Conservation (phyloP, 2,113 vertebrate genomes). For the Hyla sarda region DNA sequence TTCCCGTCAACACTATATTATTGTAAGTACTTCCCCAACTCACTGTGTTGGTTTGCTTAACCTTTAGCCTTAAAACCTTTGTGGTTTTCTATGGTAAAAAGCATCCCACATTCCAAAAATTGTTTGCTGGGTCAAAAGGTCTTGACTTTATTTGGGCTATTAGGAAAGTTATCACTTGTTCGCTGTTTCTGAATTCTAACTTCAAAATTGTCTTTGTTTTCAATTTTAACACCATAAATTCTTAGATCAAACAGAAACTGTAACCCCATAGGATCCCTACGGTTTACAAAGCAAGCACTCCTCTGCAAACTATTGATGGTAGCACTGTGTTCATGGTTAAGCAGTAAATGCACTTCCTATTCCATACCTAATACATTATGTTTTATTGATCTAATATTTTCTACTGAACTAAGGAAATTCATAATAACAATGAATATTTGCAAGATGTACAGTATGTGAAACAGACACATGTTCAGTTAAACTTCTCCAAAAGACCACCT, state of each 20-base stretch:
- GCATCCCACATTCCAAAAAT: conserved; percentile 48
- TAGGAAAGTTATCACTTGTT: conserved; percentile 27
- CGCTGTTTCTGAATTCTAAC: background rate
- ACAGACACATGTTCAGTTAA: too few relatives aligned
- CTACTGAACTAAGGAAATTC: too few relatives aligned
- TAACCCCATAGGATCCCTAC: background rate
- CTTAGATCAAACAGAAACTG: background rate
- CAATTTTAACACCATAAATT: background rate
- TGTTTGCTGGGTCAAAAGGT: conserved; percentile 25
- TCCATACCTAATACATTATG: too few relatives aligned
- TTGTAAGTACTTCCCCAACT: conserved; percentile 8
- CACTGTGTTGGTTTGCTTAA: conserved; percentile 33
- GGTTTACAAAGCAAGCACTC: background rate
- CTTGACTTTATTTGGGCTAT: conserved; percentile 31
- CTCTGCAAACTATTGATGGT: background rate
- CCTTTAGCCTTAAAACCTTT: conserved; percentile 22
- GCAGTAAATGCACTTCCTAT: too few relatives aligned
- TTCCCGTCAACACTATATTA: conserved; percentile 30
- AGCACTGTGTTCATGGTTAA: background rate
- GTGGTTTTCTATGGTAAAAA: conserved; percentile 31
- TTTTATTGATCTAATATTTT: too few relatives aligned
- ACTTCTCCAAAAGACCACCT: too few relatives aligned
- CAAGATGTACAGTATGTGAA: too few relatives aligned
- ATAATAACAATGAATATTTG: too few relatives aligned
- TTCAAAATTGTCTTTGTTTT: background rate